Conservation (phyloP, 1,140 invertebrate genomes). For the Rhopalosiphum padi region DNA sequence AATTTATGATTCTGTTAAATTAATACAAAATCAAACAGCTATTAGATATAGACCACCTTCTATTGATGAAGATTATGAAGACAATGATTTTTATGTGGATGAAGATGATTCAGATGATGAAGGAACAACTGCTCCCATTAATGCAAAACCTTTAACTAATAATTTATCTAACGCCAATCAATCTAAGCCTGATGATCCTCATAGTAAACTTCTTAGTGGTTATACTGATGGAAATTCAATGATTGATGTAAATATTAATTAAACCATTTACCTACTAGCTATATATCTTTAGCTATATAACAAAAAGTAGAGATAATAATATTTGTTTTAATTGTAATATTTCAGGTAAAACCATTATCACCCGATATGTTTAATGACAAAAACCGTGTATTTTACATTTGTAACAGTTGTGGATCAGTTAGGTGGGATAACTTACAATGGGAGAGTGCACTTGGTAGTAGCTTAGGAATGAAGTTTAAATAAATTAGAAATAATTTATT, state of each 20-base stretch:
- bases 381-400: constrained; percentile 69
- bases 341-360: constrained; percentile 67
- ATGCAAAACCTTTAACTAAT: background rate
- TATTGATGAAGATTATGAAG: constrained; percentile 24
- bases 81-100: background rate
- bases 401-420: constrained; percentile 71
- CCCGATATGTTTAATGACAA: constrained; percentile 64
- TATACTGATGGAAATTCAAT: constrained; percentile 61
- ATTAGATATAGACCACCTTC: background rate
- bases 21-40: constrained; percentile 7
- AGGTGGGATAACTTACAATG: constrained; percentile 73
- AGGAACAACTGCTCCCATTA: constrained; percentile 27
- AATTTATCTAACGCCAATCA: background rate
- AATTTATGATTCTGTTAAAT: constrained; percentile 33
- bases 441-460: constrained; percentile 64
- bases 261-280: background rate
- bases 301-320: background rate
- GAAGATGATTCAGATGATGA: constrained; percentile 38
- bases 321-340: constrained; percentile 10
- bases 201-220: constrained; percentile 62
- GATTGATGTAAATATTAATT: constrained; percentile 60
- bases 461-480: constrained; percentile 31
- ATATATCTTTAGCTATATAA: background rate
- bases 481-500: background rate
- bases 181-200: constrained; percentile 48